A percentile compares a stretch with the other conserved stretches of the same genome.
These are phyloP conservation scores for Oriolus oriolus DNA, from an alignment of 2,113 vertebrate genomes.

Conservation along the genomic window DNA sequence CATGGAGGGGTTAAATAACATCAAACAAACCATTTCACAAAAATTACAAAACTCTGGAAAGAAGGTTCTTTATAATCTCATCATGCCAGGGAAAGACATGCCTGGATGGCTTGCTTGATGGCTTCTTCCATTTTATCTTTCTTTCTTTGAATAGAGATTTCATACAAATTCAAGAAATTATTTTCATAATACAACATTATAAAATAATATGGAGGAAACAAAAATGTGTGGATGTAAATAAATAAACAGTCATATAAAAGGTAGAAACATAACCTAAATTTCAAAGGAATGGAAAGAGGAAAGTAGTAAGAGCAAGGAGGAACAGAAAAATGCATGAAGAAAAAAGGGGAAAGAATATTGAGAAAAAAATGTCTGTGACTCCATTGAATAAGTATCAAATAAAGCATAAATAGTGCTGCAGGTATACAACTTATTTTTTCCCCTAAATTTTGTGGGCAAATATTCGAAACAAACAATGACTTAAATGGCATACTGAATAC, in stretches of 20 bases:
- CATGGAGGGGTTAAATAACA: neutral
- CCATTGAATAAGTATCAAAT: neutral
- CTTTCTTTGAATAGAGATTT: neutral
- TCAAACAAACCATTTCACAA: neutral
- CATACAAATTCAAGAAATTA: neutral
- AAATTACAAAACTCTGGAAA: neutral
- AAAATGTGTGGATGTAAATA: neutral
- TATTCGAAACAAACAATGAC: neutral
- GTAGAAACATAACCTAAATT: neutral
- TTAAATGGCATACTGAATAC: neutral
- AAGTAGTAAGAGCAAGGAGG: neutral
- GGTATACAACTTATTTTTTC: neutral
- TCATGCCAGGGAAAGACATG: neutral
- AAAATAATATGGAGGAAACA: neutral
- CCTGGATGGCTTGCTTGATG: neutral
- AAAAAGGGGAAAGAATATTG: neutral
- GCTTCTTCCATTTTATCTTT: neutral
- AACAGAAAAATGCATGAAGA: neutral
- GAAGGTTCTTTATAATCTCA: neutral
- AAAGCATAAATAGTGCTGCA: neutral
- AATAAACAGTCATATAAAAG: neutral
- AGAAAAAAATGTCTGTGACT: neutral
- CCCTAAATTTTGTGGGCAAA: neutral
- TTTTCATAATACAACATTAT: neutral
- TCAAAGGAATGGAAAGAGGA: neutral